Percentiles rank a stretch among this genome's conserved stretches.
phyloP scores from a whole-genome alignment of 2,113 vertebrate genomes.

The Dipodomys stephensi region DNA sequence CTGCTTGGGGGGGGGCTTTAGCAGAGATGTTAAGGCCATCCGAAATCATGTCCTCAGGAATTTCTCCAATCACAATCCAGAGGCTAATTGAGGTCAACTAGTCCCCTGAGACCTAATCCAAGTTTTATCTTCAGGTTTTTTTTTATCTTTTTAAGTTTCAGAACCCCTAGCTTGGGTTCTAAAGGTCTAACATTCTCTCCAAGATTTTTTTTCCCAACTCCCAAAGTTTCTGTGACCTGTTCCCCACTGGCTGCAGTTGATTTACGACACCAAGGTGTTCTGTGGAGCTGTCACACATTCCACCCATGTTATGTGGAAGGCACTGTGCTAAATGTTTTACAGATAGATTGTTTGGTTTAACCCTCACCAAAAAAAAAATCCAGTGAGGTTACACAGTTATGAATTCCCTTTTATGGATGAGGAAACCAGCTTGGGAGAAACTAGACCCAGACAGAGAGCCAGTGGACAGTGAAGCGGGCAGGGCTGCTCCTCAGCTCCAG shows the following conservation, averaged over 20 bases:
- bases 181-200: neutral
- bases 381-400: neutral
- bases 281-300: neutral
- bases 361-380: neutral
- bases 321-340: neutral
- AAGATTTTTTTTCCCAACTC: neutral
- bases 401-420: neutral
- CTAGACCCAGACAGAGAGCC: neutral
- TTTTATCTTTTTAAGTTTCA: neutral
- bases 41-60: neutral
- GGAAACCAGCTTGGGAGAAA: neutral
- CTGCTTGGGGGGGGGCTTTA: neutral
- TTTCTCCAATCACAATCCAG: neutral
- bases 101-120: neutral
- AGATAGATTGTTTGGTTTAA: neutral
- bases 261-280: neutral
- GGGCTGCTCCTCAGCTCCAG: neutral
- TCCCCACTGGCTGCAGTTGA: neutral
- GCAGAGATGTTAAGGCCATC: neutral
- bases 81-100: neutral
- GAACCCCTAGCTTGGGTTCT: neutral
- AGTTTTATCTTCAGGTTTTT: neutral
- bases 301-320: neutral
- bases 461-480: neutral
- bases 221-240: neutral